These are phyloP conservation scores for Drepanosiphum platanoidis DNA, from an alignment of 2,888 invertebrate species.

Conservation along the genomic window DNA sequence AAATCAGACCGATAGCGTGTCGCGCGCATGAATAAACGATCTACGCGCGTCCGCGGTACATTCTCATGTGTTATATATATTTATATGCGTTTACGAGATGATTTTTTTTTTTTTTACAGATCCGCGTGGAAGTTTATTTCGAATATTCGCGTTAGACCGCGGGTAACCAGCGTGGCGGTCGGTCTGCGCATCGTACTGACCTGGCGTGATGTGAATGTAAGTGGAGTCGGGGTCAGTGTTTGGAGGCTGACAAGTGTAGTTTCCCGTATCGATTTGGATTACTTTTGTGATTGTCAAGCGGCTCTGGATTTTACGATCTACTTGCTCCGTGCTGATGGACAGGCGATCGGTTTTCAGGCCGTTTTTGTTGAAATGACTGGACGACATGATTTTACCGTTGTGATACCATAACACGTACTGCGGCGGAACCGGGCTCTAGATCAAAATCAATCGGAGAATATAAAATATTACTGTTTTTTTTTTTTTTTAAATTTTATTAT, in stretches of 20 bases:
- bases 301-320: slow-evolving; percentile 85
- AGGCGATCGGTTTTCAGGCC: slow-evolving; percentile 81
- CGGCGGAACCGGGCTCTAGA: slow-evolving; percentile 89
- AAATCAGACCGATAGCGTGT: no score
- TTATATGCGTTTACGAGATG: no score
- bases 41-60: no score
- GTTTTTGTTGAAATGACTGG: slow-evolving; percentile 73
- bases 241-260: slow-evolving; percentile 90
- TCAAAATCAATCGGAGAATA: slow-evolving; percentile 65
- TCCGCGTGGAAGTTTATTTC: no score
- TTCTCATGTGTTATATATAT: no score
- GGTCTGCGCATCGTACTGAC: slow-evolving; percentile 69
- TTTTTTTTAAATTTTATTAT: no score
- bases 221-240: slow-evolving; percentile 90
- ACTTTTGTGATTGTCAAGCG: slow-evolving; percentile 85
- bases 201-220: slow-evolving; percentile 89
- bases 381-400: slow-evolving; percentile 85
- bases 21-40: no score
- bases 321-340: slow-evolving; percentile 79
- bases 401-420: slow-evolving; percentile 97
- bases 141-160: not conserved
- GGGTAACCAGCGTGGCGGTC: not conserved
- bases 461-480: not conserved
- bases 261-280: slow-evolving; percentile 86
- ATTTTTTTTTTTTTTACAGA: no score